Evolutionary conservation across 30 jellyfish, hydroid and myxozoan species (phyloP), one percentile per base, ranked within the genome.

Genomic region (Cassiopea xamachana): DNA sequence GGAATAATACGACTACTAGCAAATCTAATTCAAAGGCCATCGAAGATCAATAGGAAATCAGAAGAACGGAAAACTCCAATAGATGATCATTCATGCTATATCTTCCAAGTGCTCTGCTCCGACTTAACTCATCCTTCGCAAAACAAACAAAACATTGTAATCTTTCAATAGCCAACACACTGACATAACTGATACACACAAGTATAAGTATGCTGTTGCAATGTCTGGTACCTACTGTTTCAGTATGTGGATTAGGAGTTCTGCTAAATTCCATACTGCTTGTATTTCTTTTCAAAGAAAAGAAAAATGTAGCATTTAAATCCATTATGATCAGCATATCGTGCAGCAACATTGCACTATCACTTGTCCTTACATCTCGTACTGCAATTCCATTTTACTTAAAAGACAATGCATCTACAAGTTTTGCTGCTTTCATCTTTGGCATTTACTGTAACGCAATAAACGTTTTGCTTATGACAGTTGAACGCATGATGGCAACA

Each of bases 341-440:
- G 48, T 70, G 84, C 85, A 84, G 92, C 73, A 51, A 84, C 48
- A 71, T 84, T 70, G 92, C 85, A n/a, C 71, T 84, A 59, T 43
- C 83, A 18, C 79, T 84, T 69, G 92, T 84, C 67, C 59, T 84
- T 17, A 10, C 71, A 16, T 44, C 92, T 44, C 72, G 85, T 9
- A 69, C 67, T 15, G 85, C 71, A 50, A 84, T 84, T 8, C 92
- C 92, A 16, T 0, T 84, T 60, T 71, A 61, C 47, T 79, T 84
- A 68, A 55, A 72, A 51, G 92, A 84, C 84, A 84, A 84, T 71
- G 92, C 84, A 13, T 84, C 92, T 8, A 84, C 92, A 0, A 84
- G 83, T 85, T 84, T 84, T 55, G 92, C 92, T 43, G 92, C 92
- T 12, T 70, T 84, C 69, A 84, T 60, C 15, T 84, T 84, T 58